Percentiles rank a stretch among this genome's conserved stretches.
phyloP scores from a whole-genome alignment of 2,888 invertebrate species.

The Drosophila borealis region DNA sequence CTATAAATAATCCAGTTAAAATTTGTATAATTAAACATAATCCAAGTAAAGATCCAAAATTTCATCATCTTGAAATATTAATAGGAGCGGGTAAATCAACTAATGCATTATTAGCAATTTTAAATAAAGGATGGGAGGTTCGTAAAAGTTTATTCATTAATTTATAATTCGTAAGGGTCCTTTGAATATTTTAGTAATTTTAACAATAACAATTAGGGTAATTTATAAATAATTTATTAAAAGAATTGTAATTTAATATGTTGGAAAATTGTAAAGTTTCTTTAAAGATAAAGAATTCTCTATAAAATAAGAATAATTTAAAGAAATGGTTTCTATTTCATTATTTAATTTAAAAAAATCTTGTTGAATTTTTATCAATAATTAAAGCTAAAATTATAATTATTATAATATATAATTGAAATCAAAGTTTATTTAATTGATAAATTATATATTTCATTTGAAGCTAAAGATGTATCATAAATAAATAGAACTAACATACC shows the following conservation, averaged over 20 bases:
- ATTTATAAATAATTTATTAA: slow-evolving; percentile 88
- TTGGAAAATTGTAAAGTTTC: slow-evolving; percentile 87
- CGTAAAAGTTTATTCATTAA: slow-evolving; percentile 86
- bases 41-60: no score
- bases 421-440: slow-evolving; percentile 80
- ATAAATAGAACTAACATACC: slow-evolving; percentile 88
- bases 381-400: slow-evolving; percentile 55
- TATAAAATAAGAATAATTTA: slow-evolving; percentile 51
- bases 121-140: slow-evolving; percentile 85
- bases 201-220: slow-evolving; percentile 87
- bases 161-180: slow-evolving; percentile 86
- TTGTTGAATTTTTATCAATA: slow-evolving; percentile 71
- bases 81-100: no score
- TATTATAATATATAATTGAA: slow-evolving; percentile 65
- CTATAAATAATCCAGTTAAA: slow-evolving; percentile 89
- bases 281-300: slow-evolving; percentile 85
- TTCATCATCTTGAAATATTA: no score
- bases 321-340: slow-evolving; percentile 81
- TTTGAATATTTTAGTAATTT: slow-evolving; percentile 86
- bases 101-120: slow-evolving; percentile 82
- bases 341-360: slow-evolving; percentile 84
- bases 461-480: slow-evolving; percentile 88
- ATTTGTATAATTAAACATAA: slow-evolving; percentile 86
- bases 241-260: slow-evolving; percentile 86
- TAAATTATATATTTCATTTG: slow-evolving; percentile 87